Base-by-base conservation (phyloP, 2,113 vertebrate genomes). In the Gallinago undulata region DNA sequence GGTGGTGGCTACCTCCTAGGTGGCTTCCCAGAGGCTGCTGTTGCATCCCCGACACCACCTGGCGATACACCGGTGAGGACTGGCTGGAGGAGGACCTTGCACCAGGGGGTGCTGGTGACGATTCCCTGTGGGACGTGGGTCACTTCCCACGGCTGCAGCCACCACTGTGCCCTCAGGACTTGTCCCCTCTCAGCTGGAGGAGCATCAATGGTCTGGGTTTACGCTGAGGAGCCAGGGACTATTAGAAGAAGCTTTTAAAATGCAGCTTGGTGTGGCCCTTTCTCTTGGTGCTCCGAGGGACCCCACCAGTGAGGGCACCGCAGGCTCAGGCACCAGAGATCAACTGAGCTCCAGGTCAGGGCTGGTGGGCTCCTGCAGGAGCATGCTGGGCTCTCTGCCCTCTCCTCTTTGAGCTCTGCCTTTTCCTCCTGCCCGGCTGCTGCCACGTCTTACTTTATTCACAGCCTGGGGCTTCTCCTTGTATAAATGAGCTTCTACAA, bases 11-110 rank as follows among this genome's bases (percentile, higher is more conserved):
- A 6, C 72, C 55, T 51, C 0, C 0, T 3, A 24, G 48, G 2
- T 24, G 43, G 53, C 57, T 73, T 73, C 53, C 31, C 10, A 4
- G 48, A 45, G 27, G 45, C 45, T 70, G 84, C n/a, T 59, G 63
- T 27, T 12, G 2, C 33, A 7, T n/a, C 0, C 0, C 24, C 2
- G 6, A 1, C 14, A 27, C 35, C 0, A 0, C 1, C 3, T 18
- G 57, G 0, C 1, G 55, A 31, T 77, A 57, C 1, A 1, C 53
- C 0, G 0, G 27, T 28, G 76, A 83, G 83, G 63, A 82, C 67
- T 64, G 83, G n/a, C 64, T 81, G 86, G 45, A 41, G 0, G 21
- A 76, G 51, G 47, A 69, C 68, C 66, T 70, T 23, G 39, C 5
- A 4, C 31, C 9, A 48, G 39, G 45, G 67, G 19, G 8, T 23